These are phyloP conservation scores for Hedychridium roseum DNA, from an alignment of 2,888 invertebrate species.

Conservation along the genomic window DNA sequence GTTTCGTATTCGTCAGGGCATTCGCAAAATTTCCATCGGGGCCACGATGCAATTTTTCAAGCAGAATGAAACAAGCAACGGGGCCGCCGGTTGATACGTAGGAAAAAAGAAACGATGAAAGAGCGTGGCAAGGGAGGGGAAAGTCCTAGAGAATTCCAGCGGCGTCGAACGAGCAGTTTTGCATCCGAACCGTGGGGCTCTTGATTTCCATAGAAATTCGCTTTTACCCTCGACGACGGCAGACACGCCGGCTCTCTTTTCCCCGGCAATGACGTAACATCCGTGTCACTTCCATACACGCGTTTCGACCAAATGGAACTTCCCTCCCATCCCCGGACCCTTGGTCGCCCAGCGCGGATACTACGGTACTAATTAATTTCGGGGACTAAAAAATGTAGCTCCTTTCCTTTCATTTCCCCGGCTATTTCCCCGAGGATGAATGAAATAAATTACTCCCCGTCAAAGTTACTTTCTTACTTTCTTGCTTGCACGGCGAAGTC, in stretches of 20 bases:
- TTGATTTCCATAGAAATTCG: conserved; percentile 34
- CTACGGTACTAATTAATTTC: no score
- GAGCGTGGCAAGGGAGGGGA: background rate
- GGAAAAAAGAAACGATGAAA: background rate
- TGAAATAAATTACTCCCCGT: no score
- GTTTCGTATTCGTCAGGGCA: conserved; percentile 2
- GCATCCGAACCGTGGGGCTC: conserved; percentile 7
- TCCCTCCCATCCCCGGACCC: background rate
- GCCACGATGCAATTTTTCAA: conserved; percentile 19
- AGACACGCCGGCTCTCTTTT: background rate
- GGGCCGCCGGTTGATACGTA: background rate
- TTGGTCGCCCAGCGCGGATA: no score
- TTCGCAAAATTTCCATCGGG: conserved; percentile 14
- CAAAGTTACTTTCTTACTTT: no score
- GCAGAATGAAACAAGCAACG: conserved; percentile 7
- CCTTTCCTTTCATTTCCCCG: no score
- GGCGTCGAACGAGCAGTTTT: conserved; percentile 15
- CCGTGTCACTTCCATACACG: background rate
- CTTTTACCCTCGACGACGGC: conserved; percentile 7
- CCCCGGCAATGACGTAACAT: background rate
- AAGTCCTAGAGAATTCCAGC: conserved; percentile 11
- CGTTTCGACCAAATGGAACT: conserved; percentile 2
- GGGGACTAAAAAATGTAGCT: no score
- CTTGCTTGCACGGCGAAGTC: no score
- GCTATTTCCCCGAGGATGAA: no score